A percentile compares a stretch with the other conserved stretches of the same genome.
Evolutionary conservation across 2,888 invertebrate species (phyloP).

Genomic region (Drosophila meridiana): DNA sequence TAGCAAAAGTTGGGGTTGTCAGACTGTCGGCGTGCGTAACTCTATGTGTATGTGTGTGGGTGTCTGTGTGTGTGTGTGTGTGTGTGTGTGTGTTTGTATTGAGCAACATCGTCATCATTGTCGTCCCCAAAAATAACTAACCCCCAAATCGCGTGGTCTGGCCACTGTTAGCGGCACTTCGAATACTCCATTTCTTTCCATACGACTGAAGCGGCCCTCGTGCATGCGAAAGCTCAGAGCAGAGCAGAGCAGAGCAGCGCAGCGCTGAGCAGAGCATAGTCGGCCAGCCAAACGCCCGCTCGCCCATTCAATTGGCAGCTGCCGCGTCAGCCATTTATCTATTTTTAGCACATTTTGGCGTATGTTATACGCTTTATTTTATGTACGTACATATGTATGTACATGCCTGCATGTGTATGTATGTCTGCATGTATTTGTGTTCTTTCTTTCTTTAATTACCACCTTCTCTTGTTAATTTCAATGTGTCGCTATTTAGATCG

Average conservation of each 20-base stretch:
- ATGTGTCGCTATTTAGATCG: constrained; percentile 25
- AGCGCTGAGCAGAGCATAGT: not conserved
- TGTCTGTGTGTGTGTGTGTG: not conserved
- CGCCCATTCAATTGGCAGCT: constrained; percentile 38
- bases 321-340: constrained; percentile 44
- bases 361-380: constrained; percentile 18
- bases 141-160: constrained; percentile 53
- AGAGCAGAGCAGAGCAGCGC: not conserved
- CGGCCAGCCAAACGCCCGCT: not conserved
- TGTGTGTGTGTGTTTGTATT: constrained; percentile 20
- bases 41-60: not conserved
- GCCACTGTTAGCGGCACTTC: constrained; percentile 20
- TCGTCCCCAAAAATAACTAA: constrained; percentile 74
- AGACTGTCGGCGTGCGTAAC: constrained; percentile 26
- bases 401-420: not conserved
- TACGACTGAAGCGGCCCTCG: constrained; percentile 54
- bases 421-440: not conserved
- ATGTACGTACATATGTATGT: not conserved
- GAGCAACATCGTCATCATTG: constrained; percentile 43
- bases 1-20: constrained; percentile 56
- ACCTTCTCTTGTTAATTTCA: constrained; percentile 42
- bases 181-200: constrained; percentile 28
- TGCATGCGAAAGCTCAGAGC: constrained; percentile 31
- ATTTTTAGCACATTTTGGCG: constrained; percentile 67
- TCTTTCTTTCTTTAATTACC: constrained; percentile 38